phyloP scores from a whole-genome alignment of 1,140 invertebrate species.

The Tetranychus urticae region DNA sequence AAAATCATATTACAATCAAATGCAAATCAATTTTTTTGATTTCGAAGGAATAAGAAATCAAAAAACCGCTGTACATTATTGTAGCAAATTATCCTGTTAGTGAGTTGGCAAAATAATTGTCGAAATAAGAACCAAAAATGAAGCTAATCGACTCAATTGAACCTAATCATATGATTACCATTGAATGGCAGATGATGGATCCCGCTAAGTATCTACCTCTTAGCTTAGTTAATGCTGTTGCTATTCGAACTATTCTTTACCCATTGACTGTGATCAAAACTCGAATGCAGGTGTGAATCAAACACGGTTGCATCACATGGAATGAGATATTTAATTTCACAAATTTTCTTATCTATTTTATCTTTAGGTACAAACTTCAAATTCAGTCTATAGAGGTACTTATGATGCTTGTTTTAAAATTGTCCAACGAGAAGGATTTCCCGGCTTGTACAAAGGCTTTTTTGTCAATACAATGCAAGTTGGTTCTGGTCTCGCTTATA shows the following conservation, averaged over 20 bases:
- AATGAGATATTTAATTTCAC: no score
- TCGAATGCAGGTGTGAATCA: slow-evolving; percentile 49
- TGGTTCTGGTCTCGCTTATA: slow-evolving; percentile 71
- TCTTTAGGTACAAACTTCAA: slow-evolving; percentile 7
- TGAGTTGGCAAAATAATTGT: no score
- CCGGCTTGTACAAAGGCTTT: slow-evolving; percentile 79
- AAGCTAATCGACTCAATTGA: background rate
- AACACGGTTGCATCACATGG: slow-evolving; percentile 34
- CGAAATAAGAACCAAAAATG: background rate
- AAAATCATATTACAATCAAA: no score
- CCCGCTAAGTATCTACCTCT: slow-evolving; percentile 49
- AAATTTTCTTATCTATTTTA: no score
- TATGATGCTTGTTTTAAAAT: slow-evolving; percentile 78
- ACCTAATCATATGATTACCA: slow-evolving; percentile 22
- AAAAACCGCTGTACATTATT: no score
- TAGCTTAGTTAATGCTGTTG: slow-evolving; percentile 61
- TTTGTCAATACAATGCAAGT: slow-evolving; percentile 39
- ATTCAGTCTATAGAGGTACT: slow-evolving; percentile 47
- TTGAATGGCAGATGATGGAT: slow-evolving; percentile 98
- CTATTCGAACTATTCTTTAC: slow-evolving; percentile 68
- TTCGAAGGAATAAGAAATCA: no score
- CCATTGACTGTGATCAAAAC: slow-evolving; percentile 92
- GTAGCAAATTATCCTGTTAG: no score
- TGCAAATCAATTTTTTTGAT: no score
- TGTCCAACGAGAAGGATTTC: slow-evolving; percentile 50